Evolutionary conservation across 1,140 invertebrate species (phyloP).

Genomic region (Drosophila pachea): DNA sequence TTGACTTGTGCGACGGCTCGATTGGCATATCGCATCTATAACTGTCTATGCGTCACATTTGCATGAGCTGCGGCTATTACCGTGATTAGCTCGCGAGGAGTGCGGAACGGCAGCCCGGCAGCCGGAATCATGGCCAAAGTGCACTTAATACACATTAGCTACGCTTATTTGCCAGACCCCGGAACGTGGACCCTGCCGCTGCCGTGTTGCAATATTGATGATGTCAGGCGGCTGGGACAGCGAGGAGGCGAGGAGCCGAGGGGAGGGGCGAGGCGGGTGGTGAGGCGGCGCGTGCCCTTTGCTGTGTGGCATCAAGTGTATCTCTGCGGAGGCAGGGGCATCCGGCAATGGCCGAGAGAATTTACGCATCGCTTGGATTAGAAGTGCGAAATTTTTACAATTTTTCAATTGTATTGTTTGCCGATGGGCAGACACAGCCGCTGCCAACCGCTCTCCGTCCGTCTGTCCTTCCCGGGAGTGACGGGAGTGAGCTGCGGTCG

Average conservation of each 20-base stretch:
- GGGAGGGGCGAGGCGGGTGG: too few species aligned
- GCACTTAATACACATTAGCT: conserved; percentile 75
- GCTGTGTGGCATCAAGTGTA: conserved; percentile 60
- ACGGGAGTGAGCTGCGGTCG: conserved; percentile 58
- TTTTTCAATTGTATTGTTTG: conserved; percentile 76
- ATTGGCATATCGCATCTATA: conserved; percentile 45
- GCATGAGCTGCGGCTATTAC: conserved; percentile 66
- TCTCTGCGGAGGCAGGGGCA: conserved; percentile 46
- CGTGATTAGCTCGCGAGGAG: conserved; percentile 47
- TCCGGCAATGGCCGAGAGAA: conserved; percentile 36
- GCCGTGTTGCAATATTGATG: conserved; percentile 67
- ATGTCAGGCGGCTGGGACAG: conserved; percentile 38
- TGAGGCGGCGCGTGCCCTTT: conserved; percentile 52
- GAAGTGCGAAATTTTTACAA: conserved; percentile 76
- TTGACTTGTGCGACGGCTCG: conserved; percentile 43
- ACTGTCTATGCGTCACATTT: conserved; percentile 54
- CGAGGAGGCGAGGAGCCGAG: too few species aligned
- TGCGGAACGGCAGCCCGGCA: conserved; percentile 11
- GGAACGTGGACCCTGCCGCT: conserved; percentile 6
- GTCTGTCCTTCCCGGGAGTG: neutral
- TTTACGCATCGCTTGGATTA: conserved; percentile 46
- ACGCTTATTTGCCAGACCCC: conserved; percentile 74
- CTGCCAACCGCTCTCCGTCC: neutral
- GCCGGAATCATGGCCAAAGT: conserved; percentile 38
- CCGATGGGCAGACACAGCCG: conserved; percentile 17